Evolutionary conservation across 2,113 vertebrate genomes (phyloP), one percentile per base, ranked within the genome.

Genomic region (Aphelocoma coerulescens): DNA sequence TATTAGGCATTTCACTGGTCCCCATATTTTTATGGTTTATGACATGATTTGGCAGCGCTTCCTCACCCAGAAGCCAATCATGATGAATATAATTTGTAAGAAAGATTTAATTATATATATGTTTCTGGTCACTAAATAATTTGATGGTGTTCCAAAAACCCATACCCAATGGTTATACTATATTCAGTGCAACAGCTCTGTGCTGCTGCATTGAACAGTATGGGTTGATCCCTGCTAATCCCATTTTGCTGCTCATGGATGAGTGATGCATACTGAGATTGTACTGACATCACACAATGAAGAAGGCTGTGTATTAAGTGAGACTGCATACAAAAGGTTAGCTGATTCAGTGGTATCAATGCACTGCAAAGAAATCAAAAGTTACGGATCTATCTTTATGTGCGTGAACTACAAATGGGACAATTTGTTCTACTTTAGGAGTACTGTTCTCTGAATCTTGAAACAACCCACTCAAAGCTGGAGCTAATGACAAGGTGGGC

Each of bases 141-240:
- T 88, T 54, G 74, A 72, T 10, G 37, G 27, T 65, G 39, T 28
- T 94, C 67, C 33, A 65, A 72, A 77, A 32, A 46, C 4, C 16
- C 30, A 9, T 65, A 65, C 18, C 11, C 57, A 75, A 51, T 65
- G 24, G 44, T 55, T 76, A 75, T 43, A 68, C 79, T 48, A 59
- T 54, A 57, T 68, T 88, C 75, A 92, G 54, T 44, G 66, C 88
- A 93, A 83, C 5, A 85, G 82, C 51, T 92, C 75, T 58, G 55
- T 19, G 76, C 67, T 84, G 77, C n/a, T 66, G 85, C 82, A 69
- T 7, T 6, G 6, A 82, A 93, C 63, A 86, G 86, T 77, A 80
- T 3, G 27, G 54, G 68, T 17, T 93, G 91, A 94, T 95, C 91
- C 80, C 55, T 86, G 88, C 89, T 96, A 96, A 97, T 96, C 91